These are phyloP conservation scores for Adelosebastes latens DNA, from an alignment of 2,797 vertebrate genomes.

Conservation along the genomic window DNA sequence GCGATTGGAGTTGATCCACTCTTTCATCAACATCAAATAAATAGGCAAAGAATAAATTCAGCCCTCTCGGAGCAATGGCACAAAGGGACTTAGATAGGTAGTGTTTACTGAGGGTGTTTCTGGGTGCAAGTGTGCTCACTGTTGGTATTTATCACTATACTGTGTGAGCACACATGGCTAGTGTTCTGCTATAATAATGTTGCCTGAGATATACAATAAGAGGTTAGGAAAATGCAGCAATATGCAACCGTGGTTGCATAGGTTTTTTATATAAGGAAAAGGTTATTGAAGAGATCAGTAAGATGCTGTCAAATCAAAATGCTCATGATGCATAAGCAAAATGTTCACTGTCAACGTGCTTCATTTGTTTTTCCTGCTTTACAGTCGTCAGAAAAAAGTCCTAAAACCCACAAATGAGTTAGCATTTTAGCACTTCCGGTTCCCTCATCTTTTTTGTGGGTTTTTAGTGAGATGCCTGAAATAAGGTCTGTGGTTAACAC, in stretches of 20 bases:
- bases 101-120: conserved; percentile 26
- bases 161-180: not conserved
- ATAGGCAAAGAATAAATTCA: conserved; percentile 59
- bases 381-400: too few species aligned
- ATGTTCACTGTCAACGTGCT: not conserved
- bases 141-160: not conserved
- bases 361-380: not conserved
- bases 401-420: too few species aligned
- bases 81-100: conserved; percentile 34
- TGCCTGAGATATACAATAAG: not conserved
- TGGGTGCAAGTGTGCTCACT: conserved; percentile 4
- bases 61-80: conserved; percentile 18
- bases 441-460: too few species aligned
- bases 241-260: too few species aligned
- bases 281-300: not conserved
- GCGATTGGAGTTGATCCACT: conserved; percentile 65
- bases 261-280: not conserved
- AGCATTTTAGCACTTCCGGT: too few species aligned
- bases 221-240: not conserved
- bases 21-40: conserved; percentile 76
- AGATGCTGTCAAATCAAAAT: conserved; percentile 1
- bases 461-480: too few species aligned
- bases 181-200: not conserved
- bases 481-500: too few species aligned
- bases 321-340: not conserved